Evolutionary conservation across 2,888 invertebrate genomes (phyloP).

Genomic region (Tricholauxania praeusta): DNA sequence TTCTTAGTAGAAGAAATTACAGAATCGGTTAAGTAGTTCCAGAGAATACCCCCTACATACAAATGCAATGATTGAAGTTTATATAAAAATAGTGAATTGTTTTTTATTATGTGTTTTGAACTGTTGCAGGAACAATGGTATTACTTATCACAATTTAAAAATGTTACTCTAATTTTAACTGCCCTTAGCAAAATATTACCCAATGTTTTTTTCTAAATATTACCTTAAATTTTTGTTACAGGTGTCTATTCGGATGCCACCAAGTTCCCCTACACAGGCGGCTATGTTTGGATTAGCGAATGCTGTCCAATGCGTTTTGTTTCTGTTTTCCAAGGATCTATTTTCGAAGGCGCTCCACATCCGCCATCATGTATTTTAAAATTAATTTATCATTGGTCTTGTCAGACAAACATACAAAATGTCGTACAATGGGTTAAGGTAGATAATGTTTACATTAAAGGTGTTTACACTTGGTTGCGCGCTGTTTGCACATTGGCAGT

Average conservation of each 20-base stretch:
- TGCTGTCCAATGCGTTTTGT: constrained; percentile 88
- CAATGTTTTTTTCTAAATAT: constrained; percentile 12
- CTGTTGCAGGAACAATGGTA: neutral
- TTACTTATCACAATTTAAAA: neutral
- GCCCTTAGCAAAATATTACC: neutral
- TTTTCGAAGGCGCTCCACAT: constrained; percentile 88
- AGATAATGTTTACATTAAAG: constrained; percentile 76
- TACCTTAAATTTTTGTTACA: constrained; percentile 60
- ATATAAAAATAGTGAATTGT: too few relatives aligned
- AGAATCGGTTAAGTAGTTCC: too few relatives aligned
- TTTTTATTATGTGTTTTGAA: too few relatives aligned
- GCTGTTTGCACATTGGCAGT: constrained; percentile 84
- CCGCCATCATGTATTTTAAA: constrained; percentile 86
- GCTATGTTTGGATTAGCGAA: constrained; percentile 91
- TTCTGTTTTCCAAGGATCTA: constrained; percentile 87
- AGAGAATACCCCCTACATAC: too few relatives aligned
- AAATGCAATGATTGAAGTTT: too few relatives aligned
- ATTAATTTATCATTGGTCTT: constrained; percentile 91
- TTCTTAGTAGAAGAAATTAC: too few relatives aligned
- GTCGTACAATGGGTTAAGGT: constrained; percentile 91
- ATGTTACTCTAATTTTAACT: neutral
- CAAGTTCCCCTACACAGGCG: constrained; percentile 88
- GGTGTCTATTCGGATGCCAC: constrained; percentile 88
- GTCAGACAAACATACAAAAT: constrained; percentile 90
- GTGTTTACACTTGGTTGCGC: constrained; percentile 78